Evolutionary conservation across 2,113 vertebrate species (phyloP).

Genomic region (Cygnus buccinator): DNA sequence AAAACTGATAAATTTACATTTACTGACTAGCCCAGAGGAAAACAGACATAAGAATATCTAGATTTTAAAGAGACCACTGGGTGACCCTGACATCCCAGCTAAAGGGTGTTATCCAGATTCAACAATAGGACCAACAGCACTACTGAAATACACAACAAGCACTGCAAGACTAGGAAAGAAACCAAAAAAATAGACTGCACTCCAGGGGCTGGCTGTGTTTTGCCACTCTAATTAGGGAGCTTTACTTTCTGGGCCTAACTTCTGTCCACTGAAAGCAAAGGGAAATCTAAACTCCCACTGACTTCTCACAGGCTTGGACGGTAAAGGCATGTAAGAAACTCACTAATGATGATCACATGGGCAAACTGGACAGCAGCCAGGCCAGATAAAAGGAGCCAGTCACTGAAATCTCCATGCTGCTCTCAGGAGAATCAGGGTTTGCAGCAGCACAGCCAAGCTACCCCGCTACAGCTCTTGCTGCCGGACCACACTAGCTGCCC

Average conservation of each 20-base stretch:
- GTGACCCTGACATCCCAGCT: background rate
- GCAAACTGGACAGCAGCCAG: background rate
- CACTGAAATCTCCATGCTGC: background rate
- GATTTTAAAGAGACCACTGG: background rate
- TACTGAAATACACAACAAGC: background rate
- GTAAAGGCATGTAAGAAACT: background rate
- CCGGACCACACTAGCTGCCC: fast-evolving
- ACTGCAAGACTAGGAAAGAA: background rate
- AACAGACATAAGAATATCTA: fast-evolving
- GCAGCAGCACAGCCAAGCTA: background rate
- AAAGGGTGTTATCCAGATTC: background rate
- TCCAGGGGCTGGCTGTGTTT: too few relatives aligned
- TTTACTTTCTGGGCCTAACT: background rate
- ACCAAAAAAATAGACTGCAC: background rate
- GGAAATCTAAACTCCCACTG: background rate
- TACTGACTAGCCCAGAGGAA: background rate
- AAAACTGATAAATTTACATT: background rate
- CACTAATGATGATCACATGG: background rate
- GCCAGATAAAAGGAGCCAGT: background rate
- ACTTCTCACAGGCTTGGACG: background rate
- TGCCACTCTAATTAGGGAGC: background rate
- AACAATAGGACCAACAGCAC: background rate
- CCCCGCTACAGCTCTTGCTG: fast-evolving
- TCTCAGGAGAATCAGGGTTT: background rate
- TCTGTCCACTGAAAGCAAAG: background rate